A percentile compares a stretch with the other conserved stretches of the same genome.
phyloP scores from a whole-genome alignment of 2,797 vertebrate genomes.

The Semotilus atromaculatus region DNA sequence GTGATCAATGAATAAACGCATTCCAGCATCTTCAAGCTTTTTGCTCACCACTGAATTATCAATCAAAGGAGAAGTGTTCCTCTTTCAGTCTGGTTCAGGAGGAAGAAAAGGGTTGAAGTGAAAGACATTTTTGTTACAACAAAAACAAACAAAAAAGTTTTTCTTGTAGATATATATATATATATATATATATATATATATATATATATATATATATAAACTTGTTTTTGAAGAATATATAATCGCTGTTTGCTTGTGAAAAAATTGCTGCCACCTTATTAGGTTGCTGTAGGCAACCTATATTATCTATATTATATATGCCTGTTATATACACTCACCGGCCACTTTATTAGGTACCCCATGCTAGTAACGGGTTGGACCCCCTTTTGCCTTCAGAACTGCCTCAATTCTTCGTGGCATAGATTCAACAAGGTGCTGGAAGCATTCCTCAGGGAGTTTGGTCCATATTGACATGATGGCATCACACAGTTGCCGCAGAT shows the following conservation, averaged over 20 bases:
- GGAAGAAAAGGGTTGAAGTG: conserved; percentile 3
- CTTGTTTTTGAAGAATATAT: not conserved
- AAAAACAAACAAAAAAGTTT: not conserved
- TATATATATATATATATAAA: not conserved
- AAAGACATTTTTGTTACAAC: not conserved
- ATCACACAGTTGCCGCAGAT: no score
- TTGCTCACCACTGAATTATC: not conserved
- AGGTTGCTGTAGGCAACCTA: not conserved
- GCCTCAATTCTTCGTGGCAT: no score
- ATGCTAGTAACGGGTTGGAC: no score
- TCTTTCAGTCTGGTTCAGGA: not conserved
- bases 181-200: no score
- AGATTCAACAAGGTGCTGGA: no score
- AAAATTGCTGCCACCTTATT: not conserved
- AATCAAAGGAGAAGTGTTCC: not conserved
- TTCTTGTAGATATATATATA: not conserved
- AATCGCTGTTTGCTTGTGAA: not conserved
- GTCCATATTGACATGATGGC: no score
- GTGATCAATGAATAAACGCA: conserved; percentile 2
- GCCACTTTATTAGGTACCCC: no score
- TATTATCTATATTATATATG: no score
- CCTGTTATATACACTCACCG: no score
- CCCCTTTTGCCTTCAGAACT: no score
- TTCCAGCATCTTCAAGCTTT: not conserved
- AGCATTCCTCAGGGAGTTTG: no score